A percentile compares a stretch with the other conserved stretches of the same genome.
Conservation (phyloP, 2,888 invertebrate species). For the Tipula lateralis region DNA sequence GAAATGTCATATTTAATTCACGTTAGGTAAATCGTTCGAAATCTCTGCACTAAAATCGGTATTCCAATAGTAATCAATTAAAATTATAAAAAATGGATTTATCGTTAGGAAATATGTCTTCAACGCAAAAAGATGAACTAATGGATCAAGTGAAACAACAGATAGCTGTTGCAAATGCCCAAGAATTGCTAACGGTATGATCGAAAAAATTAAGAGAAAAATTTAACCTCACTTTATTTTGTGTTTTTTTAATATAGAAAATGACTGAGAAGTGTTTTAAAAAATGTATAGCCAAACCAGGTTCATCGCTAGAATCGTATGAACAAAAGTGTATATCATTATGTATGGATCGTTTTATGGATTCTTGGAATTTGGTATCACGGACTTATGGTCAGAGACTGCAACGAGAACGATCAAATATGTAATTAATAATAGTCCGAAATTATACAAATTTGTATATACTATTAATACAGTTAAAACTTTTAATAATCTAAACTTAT, state of each 20-base stretch:
- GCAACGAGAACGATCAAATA: slow-evolving; percentile 61
- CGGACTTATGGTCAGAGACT: slow-evolving; percentile 81
- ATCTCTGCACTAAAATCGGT: neutral
- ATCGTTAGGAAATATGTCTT: slow-evolving; percentile 56
- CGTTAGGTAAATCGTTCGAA: neutral
- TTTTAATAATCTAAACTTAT: neutral
- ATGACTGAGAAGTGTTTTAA: slow-evolving; percentile 97
- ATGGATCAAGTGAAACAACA: slow-evolving; percentile 95
- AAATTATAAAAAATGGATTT: slow-evolving; percentile 29
- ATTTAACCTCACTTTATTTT: slow-evolving; percentile 28
- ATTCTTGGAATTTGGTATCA: slow-evolving; percentile 89
- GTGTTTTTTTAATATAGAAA: slow-evolving; percentile 54
- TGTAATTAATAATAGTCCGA: slow-evolving; percentile 33
- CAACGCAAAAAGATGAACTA: slow-evolving; percentile 74
- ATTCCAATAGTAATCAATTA: neutral
- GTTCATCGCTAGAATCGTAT: slow-evolving; percentile 78
- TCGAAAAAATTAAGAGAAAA: slow-evolving; percentile 35
- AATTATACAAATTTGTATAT: slow-evolving; percentile 2
- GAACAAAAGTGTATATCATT: slow-evolving; percentile 96
- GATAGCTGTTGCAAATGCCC: slow-evolving; percentile 88
- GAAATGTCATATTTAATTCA: neutral
- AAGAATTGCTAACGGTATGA: slow-evolving; percentile 78
- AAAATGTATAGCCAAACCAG: slow-evolving; percentile 89
- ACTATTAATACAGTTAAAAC: neutral
- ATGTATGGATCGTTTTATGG: slow-evolving; percentile 98